These are phyloP conservation scores for Candidula unifasciata DNA, from an alignment of 2,888 invertebrate species.

Conservation along the genomic window DNA sequence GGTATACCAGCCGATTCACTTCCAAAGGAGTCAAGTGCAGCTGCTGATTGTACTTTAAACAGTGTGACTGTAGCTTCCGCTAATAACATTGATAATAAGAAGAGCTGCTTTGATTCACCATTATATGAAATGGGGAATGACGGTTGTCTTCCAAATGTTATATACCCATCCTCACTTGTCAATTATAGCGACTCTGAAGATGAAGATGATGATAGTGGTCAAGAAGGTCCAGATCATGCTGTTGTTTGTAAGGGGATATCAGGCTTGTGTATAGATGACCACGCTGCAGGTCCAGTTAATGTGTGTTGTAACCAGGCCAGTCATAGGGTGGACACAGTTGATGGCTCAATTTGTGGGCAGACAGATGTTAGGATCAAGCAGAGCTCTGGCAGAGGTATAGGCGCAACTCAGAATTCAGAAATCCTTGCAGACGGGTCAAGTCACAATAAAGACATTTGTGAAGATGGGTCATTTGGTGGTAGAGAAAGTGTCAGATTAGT, in stretches of 20 bases:
- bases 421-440: too few relatives aligned
- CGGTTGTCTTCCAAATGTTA: neutral
- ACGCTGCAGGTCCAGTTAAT: neutral
- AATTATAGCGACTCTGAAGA: slow-evolving; percentile 44
- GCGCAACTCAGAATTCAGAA: too few relatives aligned
- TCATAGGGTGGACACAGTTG: neutral
- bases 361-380: neutral
- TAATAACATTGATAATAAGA: neutral
- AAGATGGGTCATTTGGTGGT: too few relatives aligned
- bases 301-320: neutral
- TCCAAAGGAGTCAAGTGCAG: neutral
- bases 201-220: slow-evolving; percentile 23
- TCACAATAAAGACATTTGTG: too few relatives aligned
- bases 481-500: too few relatives aligned
- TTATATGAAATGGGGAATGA: neutral
- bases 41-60: neutral
- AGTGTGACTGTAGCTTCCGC: neutral
- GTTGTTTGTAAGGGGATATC: neutral
- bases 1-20: neutral
- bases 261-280: neutral
- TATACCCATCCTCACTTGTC: slow-evolving; percentile 1
- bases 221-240: neutral
- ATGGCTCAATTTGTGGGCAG: neutral
- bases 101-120: neutral
- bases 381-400: neutral